Conservation (phyloP, 37 sponge, comb jelly and placozoan genomes). For the Spongilla lacustris region DNA sequence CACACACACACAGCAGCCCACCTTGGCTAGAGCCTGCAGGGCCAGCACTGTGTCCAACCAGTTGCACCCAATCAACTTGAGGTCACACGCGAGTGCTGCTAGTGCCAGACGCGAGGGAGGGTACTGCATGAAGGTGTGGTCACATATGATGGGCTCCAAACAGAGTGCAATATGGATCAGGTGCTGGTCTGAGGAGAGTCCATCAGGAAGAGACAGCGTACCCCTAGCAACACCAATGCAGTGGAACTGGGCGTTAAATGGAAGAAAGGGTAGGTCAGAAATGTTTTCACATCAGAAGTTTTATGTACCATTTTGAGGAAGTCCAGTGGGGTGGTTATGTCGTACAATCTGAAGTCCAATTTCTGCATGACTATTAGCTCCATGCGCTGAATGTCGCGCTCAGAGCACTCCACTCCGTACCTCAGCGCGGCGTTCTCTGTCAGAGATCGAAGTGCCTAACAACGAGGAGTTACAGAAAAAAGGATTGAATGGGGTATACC, state of each 20-base stretch:
- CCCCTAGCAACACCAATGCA: constrained; percentile 29
- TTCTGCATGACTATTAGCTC: constrained; percentile 73
- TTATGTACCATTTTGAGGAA: constrained; percentile 65
- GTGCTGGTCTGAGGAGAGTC: constrained; percentile 51
- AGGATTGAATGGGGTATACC: too few species aligned
- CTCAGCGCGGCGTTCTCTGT: constrained; percentile 23
- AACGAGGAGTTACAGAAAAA: neutral
- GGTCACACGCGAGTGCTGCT: constrained; percentile 70
- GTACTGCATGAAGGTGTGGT: constrained; percentile 49
- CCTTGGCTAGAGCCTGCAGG: constrained; percentile 26
- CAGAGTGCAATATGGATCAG: constrained; percentile 43
- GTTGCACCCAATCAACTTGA: constrained; percentile 57
- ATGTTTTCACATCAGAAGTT: too few species aligned
- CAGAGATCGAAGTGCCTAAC: constrained; percentile 34
- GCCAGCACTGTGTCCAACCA: constrained; percentile 47
- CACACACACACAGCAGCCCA: neutral
- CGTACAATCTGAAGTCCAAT: constrained; percentile 53
- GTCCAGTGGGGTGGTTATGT: constrained; percentile 45
- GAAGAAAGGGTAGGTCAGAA: too few species aligned
- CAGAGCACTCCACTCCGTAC: constrained; percentile 45
- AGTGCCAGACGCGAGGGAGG: constrained; percentile 59
- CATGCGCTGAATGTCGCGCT: constrained; percentile 60
- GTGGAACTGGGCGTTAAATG: constrained; percentile 39
- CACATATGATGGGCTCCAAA: constrained; percentile 42
- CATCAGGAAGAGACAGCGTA: constrained; percentile 36